These are phyloP conservation scores for Altica lythri DNA, from an alignment of 2,888 invertebrate species.

Conservation along the genomic window DNA sequence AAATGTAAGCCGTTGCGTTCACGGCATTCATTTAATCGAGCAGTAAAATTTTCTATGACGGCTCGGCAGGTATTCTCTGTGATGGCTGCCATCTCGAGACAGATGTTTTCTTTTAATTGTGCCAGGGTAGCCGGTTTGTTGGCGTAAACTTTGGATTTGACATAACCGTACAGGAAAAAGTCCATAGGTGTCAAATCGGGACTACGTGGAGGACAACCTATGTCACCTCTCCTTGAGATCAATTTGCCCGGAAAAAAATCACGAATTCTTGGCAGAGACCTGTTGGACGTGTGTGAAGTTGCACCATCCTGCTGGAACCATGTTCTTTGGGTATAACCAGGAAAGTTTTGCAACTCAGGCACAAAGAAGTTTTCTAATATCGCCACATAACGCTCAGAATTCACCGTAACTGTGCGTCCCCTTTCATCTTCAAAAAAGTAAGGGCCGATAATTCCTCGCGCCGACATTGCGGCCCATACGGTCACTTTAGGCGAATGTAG, in stretches of 20 bases:
- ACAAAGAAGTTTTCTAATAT: conserved; percentile 5
- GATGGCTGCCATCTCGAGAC: too few relatives aligned
- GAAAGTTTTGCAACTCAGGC: not conserved
- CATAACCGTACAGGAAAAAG: too few relatives aligned
- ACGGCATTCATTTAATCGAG: too few relatives aligned
- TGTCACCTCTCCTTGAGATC: not conserved
- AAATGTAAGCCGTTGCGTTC: too few relatives aligned
- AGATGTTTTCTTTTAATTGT: too few relatives aligned
- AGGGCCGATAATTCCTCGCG: conserved; percentile 26
- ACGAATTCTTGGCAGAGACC: not conserved
- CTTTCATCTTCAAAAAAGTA: conserved; percentile 35
- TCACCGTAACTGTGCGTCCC: conserved; percentile 30
- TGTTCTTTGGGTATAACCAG: conserved; percentile 3
- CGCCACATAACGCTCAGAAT: conserved; percentile 34
- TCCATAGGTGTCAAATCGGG: too few relatives aligned
- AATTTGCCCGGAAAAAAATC: not conserved
- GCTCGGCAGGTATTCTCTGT: too few relatives aligned
- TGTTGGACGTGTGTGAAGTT: conserved; percentile 20
- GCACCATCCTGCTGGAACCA: conserved; percentile 33
- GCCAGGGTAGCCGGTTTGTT: too few relatives aligned
- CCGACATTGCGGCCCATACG: conserved; percentile 28
- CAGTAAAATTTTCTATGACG: too few relatives aligned
- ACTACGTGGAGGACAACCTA: too few relatives aligned
- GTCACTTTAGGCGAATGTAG: conserved; percentile 23
- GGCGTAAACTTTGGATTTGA: too few relatives aligned